phyloP scores from a whole-genome alignment of 2,888 invertebrate genomes.

The Eledona agricola region DNA sequence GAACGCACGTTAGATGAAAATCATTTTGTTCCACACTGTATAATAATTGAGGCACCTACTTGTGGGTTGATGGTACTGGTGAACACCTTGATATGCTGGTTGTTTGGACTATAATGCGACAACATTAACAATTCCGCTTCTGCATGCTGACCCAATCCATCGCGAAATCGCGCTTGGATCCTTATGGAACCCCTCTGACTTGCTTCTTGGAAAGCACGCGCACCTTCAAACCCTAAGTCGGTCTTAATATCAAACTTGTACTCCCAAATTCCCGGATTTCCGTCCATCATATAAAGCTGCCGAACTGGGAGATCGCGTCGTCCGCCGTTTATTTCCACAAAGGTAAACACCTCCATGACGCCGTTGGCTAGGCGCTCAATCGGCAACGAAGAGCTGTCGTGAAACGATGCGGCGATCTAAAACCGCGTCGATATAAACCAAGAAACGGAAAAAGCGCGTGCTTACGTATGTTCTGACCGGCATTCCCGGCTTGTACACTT shows the following conservation, averaged over 20 bases:
- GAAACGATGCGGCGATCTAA: conserved; percentile 86
- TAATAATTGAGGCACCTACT: conserved; percentile 41
- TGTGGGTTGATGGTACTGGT: conserved; percentile 84
- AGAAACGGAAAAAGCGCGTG: conserved; percentile 37
- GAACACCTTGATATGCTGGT: conserved; percentile 84
- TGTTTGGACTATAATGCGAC: conserved; percentile 81
- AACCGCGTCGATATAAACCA: conserved; percentile 1
- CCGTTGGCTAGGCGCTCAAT: conserved; percentile 71
- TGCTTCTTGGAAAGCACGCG: conserved; percentile 52
- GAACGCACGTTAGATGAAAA: too few species aligned
- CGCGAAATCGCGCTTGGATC: conserved; percentile 74
- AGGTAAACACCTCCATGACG: conserved; percentile 73
- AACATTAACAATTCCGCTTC: conserved; percentile 75
- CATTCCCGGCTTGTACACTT: conserved; percentile 96
- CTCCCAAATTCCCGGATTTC: conserved; percentile 82
- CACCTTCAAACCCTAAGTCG: conserved; percentile 66
- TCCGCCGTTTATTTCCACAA: conserved; percentile 70
- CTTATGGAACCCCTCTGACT: conserved; percentile 51
- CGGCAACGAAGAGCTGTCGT: conserved; percentile 86
- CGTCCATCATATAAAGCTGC: conserved; percentile 71
- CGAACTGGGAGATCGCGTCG: conserved; percentile 71
- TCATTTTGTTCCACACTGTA: too few species aligned
- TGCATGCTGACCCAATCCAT: conserved; percentile 74
- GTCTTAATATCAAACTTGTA: conserved; percentile 78
- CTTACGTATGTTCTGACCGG: conserved; percentile 86